Percentiles rank a stretch among this genome's conserved stretches.
These are phyloP conservation scores for Heliconius charithonia DNA, from an alignment of 2,888 invertebrate genomes.

Conservation along the genomic window DNA sequence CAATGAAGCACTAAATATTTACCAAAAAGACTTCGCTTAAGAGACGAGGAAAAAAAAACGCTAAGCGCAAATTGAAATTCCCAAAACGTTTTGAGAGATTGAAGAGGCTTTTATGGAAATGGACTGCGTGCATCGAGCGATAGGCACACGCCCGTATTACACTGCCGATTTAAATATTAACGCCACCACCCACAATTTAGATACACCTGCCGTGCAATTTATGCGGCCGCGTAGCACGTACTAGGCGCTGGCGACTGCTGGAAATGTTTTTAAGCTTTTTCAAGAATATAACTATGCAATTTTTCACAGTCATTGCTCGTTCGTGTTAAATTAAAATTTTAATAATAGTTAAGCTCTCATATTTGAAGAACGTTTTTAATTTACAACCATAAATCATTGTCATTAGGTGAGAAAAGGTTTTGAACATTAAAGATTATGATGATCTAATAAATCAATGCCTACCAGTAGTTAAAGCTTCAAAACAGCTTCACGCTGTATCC, in stretches of 20 bases:
- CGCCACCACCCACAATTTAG: conserved; percentile 68
- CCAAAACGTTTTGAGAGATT: conserved; percentile 80
- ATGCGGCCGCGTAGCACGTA: conserved; percentile 54
- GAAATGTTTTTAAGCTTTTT: conserved; percentile 23
- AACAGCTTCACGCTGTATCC: too few species aligned
- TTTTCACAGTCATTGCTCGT: conserved; percentile 12
- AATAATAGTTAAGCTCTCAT: neutral
- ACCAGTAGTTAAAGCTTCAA: too few species aligned
- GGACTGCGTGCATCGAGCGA: conserved; percentile 76
- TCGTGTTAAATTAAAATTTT: conserved; percentile 20
- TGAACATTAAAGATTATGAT: neutral
- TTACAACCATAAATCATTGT: neutral
- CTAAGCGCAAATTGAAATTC: conserved; percentile 82
- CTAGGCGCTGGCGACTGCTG: conserved; percentile 34
- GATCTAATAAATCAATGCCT: neutral
- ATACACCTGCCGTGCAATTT: conserved; percentile 72
- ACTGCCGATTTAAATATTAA: conserved; percentile 78
- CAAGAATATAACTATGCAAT: conserved; percentile 29
- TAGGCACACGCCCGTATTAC: conserved; percentile 66
- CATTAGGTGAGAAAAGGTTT: neutral
- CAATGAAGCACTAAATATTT: conserved; percentile 54
- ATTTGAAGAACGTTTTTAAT: neutral
- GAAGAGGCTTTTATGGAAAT: conserved; percentile 84
- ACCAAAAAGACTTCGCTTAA: conserved; percentile 52
- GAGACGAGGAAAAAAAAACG: conserved; percentile 59